Percentiles rank a stretch among this genome's conserved stretches.
Conservation (phyloP, 2,888 invertebrate species). For the Limulus polyphemus region DNA sequence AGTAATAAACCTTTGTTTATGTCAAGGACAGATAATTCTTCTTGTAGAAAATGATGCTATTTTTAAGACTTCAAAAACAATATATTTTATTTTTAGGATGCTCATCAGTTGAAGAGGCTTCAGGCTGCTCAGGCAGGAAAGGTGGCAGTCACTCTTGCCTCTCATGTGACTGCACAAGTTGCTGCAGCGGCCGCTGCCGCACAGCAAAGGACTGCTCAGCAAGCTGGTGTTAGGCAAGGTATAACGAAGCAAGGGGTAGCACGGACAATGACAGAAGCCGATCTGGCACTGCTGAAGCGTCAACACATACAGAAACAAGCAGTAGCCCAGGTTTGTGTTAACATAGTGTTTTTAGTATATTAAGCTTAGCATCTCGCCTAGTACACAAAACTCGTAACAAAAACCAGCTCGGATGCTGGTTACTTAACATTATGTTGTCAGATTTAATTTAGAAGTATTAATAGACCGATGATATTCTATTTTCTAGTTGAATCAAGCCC, state of each 20-base stretch:
- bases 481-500: slow-evolving; percentile 29
- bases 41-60: too few relatives aligned
- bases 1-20: too few relatives aligned
- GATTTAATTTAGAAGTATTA: not conserved
- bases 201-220: slow-evolving; percentile 11
- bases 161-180: slow-evolving; percentile 6
- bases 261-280: slow-evolving; percentile 20
- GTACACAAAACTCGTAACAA: too few relatives aligned
- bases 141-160: slow-evolving; percentile 10
- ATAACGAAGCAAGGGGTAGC: slow-evolving; percentile 15
- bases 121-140: slow-evolving; percentile 6
- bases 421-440: too few relatives aligned
- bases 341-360: too few relatives aligned
- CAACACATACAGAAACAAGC: slow-evolving; percentile 20
- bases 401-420: too few relatives aligned
- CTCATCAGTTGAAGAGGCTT: slow-evolving; percentile 1
- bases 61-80: too few relatives aligned
- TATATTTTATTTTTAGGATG: too few relatives aligned
- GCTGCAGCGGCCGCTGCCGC: slow-evolving; percentile 11
- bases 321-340: not conserved
- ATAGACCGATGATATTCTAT: not conserved
- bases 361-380: too few relatives aligned
- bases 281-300: slow-evolving; percentile 21
- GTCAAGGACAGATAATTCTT: too few relatives aligned
- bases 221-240: slow-evolving; percentile 6